phyloP scores from a whole-genome alignment of 2,888 invertebrate genomes.

The Protophormia terraenovae region DNA sequence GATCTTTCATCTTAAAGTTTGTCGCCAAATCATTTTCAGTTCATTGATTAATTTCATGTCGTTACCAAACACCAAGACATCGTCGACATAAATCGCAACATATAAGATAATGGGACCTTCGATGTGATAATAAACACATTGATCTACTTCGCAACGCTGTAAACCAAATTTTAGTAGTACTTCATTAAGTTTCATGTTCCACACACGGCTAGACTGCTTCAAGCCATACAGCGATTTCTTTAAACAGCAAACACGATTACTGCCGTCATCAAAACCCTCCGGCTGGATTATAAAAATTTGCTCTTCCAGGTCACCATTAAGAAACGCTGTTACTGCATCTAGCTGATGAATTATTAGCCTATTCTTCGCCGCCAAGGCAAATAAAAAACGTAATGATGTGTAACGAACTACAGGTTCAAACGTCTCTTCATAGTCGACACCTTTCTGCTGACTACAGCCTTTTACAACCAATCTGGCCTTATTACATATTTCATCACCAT shows the following conservation, averaged over 20 bases:
- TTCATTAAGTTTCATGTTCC: constrained; percentile 35
- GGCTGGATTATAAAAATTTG: no score
- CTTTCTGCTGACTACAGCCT: constrained; percentile 56
- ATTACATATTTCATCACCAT: not conserved
- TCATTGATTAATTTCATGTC: not conserved
- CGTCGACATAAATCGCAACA: constrained; percentile 53
- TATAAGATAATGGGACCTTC: not conserved
- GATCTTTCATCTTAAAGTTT: constrained; percentile 25
- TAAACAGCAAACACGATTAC: constrained; percentile 23
- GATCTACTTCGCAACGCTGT: constrained; percentile 40
- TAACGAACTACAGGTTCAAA: constrained; percentile 57
- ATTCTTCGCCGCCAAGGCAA: constrained; percentile 60
- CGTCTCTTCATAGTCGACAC: constrained; percentile 61
- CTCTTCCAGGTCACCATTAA: constrained; percentile 62
- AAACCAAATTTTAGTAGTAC: constrained; percentile 30
- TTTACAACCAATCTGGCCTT: constrained; percentile 61
- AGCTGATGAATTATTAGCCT: constrained; percentile 61
- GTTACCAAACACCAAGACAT: constrained; percentile 34
- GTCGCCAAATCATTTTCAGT: constrained; percentile 14
- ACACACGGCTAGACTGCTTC: constrained; percentile 41
- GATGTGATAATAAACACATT: constrained; percentile 35
- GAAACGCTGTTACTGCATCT: constrained; percentile 65
- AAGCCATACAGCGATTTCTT: constrained; percentile 29
- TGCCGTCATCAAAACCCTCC: constrained; percentile 57
- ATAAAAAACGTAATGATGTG: constrained; percentile 52